These are phyloP conservation scores for Herminia tarsipennalis DNA, from an alignment of 2,888 invertebrate species.

Conservation along the genomic window DNA sequence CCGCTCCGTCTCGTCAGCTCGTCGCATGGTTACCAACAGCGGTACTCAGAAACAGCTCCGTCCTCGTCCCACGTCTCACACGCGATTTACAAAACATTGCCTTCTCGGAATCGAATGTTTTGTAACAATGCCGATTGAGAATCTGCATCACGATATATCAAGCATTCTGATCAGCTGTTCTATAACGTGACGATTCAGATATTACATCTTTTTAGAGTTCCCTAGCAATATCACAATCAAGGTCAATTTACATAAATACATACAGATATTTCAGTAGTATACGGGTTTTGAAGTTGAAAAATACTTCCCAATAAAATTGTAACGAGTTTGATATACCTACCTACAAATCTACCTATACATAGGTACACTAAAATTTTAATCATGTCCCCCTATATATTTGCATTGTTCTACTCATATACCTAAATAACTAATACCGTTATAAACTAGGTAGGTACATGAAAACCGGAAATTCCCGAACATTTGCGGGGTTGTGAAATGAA, in stretches of 20 bases:
- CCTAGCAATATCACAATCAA: too few species aligned
- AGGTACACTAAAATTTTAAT: too few species aligned
- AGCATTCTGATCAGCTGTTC: constrained; percentile 12
- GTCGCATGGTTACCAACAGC: constrained; percentile 7
- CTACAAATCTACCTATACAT: too few species aligned
- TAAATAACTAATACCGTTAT: too few species aligned
- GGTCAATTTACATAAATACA: too few species aligned
- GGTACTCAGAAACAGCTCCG: constrained; percentile 21
- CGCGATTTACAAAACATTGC: constrained; percentile 37
- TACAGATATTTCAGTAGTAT: too few species aligned
- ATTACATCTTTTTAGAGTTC: not conserved
- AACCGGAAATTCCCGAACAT: not conserved
- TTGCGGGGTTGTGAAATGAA: not conserved
- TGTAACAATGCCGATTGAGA: constrained; percentile 31
- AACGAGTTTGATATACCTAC: too few species aligned
- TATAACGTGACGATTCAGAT: not conserved
- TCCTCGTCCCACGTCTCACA: constrained; percentile 9
- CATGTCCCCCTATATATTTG: too few species aligned
- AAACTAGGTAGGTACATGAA: too few species aligned
- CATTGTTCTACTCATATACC: too few species aligned
- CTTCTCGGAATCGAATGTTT: constrained; percentile 41
- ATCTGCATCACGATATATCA: constrained; percentile 13
- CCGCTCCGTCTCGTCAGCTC: not conserved
- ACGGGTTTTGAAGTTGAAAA: too few species aligned
- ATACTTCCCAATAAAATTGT: too few species aligned